Conservation (phyloP, 2,888 invertebrate species). For the Hybos culiciformis region DNA sequence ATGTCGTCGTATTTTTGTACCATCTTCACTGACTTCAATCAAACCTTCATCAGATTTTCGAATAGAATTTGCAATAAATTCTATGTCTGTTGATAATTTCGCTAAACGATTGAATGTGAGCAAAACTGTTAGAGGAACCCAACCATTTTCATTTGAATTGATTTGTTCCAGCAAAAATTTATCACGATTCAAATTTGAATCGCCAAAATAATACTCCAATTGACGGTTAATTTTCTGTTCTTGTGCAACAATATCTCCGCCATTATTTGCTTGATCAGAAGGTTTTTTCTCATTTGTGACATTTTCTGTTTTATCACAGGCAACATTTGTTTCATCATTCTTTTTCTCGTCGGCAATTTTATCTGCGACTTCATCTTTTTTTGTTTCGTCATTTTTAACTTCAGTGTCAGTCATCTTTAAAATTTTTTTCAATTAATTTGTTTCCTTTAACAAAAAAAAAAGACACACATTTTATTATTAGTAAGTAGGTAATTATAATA, state of each 20-base stretch:
- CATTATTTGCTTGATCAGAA: background rate
- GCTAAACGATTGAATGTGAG: conserved; percentile 79
- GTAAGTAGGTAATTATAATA: too few species aligned
- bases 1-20: conserved; percentile 50
- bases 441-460: too few species aligned
- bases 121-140: conserved; percentile 76
- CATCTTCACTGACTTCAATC: conserved; percentile 50
- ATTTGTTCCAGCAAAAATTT: conserved; percentile 84
- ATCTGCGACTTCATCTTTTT: background rate
- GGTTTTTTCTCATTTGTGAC: background rate
- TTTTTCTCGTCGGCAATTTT: background rate
- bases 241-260: conserved; percentile 27
- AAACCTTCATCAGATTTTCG: conserved; percentile 58
- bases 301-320: background rate
- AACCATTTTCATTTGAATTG: conserved; percentile 75
- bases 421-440: too few species aligned
- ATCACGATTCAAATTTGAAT: conserved; percentile 81
- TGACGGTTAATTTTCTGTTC: conserved; percentile 53
- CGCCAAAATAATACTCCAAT: conserved; percentile 56
- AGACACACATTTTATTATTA: too few species aligned
- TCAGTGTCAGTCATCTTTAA: too few species aligned
- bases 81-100: conserved; percentile 50
- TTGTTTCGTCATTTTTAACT: too few species aligned
- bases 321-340: background rate
- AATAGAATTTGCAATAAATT: conserved; percentile 59